Percentiles rank a stretch among this genome's conserved stretches.
phyloP scores from a whole-genome alignment of 2,888 invertebrate genomes.

The Philhelius pedissequus region DNA sequence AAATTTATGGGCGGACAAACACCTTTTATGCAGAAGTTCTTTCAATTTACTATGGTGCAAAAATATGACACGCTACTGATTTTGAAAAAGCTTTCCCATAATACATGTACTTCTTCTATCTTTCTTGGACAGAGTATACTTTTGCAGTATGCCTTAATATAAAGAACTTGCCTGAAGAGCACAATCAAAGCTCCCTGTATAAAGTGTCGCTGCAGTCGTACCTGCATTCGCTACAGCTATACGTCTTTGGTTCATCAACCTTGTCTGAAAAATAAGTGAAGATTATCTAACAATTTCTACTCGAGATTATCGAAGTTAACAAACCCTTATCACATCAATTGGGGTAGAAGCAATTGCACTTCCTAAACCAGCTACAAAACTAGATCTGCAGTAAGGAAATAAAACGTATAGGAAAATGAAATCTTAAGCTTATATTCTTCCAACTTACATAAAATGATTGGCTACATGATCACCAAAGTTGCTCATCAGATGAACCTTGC shows the following conservation, averaged over 20 bases:
- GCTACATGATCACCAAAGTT: slow-evolving; percentile 88
- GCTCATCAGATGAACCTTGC: slow-evolving; percentile 86
- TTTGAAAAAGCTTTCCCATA: too few relatives aligned
- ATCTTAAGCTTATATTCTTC: background rate
- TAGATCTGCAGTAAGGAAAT: slow-evolving; percentile 83
- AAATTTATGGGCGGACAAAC: too few relatives aligned
- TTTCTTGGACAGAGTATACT: too few relatives aligned
- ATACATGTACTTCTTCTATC: too few relatives aligned
- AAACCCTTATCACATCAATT: slow-evolving; percentile 93
- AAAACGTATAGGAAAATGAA: background rate
- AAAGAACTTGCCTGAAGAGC: slow-evolving; percentile 83
- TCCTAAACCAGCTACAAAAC: slow-evolving; percentile 93
- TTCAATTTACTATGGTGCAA: too few relatives aligned
- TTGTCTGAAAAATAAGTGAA: slow-evolving; percentile 86
- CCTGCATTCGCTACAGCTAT: slow-evolving; percentile 78
- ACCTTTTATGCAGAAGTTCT: too few relatives aligned
- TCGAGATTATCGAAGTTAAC: background rate
- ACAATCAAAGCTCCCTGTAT: slow-evolving; percentile 91
- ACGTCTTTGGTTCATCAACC: slow-evolving; percentile 94
- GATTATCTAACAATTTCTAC: slow-evolving; percentile 59
- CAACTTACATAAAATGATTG: slow-evolving; percentile 90
- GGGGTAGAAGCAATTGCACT: slow-evolving; percentile 97
- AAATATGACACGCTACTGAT: too few relatives aligned
- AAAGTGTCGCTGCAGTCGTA: slow-evolving; percentile 81
- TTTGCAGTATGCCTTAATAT: background rate